phyloP scores from a whole-genome alignment of 2,797 vertebrate species.

The Balearica regulorum region DNA sequence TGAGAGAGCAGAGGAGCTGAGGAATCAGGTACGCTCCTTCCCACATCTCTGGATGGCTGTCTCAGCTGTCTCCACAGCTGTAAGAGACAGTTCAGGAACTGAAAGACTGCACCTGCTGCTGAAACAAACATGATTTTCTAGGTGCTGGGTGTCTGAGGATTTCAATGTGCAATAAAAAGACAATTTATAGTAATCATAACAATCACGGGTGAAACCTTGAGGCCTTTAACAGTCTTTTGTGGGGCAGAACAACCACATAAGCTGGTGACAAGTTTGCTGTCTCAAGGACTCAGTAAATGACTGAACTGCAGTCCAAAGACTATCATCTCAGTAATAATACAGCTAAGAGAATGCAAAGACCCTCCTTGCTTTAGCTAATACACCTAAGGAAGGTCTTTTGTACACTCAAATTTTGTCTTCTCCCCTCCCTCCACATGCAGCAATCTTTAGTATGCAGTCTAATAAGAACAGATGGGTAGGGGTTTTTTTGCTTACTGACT shows the following conservation, averaged over 20 bases:
- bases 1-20: not conserved
- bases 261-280: not conserved
- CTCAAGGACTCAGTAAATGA: constrained; percentile 22
- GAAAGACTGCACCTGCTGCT: constrained; percentile 23
- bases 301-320: constrained; percentile 7
- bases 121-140: constrained; percentile 27
- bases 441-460: not conserved
- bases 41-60: not conserved
- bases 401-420: not conserved
- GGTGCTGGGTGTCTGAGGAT: not conserved
- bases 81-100: not conserved
- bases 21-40: not conserved
- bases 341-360: not conserved
- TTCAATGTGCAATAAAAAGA: constrained; percentile 13
- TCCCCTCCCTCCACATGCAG: rapidly evolving
- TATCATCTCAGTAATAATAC: not conserved
- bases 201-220: not conserved
- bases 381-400: not conserved
- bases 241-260: not conserved
- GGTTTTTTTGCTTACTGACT: not conserved
- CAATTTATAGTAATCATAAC: constrained; percentile 58
- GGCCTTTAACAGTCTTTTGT: not conserved
- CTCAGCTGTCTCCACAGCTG: not conserved
- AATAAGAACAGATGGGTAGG: not conserved
- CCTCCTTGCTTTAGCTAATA: not conserved